These are phyloP conservation scores for Platycercus adscitus DNA, from an alignment of 2,113 vertebrate species.

Conservation along the genomic window DNA sequence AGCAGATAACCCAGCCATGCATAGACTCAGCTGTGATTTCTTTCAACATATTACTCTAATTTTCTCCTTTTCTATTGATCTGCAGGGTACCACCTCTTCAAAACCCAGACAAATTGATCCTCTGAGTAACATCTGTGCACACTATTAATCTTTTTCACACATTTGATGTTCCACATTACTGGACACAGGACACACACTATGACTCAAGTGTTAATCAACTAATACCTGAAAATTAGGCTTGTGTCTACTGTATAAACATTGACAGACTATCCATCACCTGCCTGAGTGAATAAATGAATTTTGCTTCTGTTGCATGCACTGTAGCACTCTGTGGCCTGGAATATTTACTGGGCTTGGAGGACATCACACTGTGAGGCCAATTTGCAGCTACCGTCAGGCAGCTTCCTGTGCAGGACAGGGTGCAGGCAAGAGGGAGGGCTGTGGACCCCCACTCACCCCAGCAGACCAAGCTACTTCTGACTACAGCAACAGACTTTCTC, in stretches of 20 bases:
- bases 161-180: constrained; percentile 72
- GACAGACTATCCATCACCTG: constrained; percentile 69
- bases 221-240: constrained; percentile 72
- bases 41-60: constrained; percentile 69
- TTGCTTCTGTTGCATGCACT: neutral
- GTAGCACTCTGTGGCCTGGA: neutral
- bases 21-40: constrained; percentile 38
- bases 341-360: constrained; percentile 12
- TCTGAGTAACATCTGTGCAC: constrained; percentile 75
- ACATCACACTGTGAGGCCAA: neutral
- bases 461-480: neutral
- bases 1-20: constrained; percentile 54
- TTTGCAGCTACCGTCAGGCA: rapidly evolving
- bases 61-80: constrained; percentile 72
- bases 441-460: neutral
- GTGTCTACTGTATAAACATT: constrained; percentile 71
- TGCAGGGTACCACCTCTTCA: constrained; percentile 69
- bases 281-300: constrained; percentile 61
- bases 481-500: neutral
- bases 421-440: neutral
- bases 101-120: constrained; percentile 74
- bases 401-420: neutral
- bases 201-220: constrained; percentile 75
- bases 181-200: constrained; percentile 68
- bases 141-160: constrained; percentile 76